Base-by-base conservation (phyloP, 2,888 invertebrate genomes). In the Penaeus monodon region DNA sequence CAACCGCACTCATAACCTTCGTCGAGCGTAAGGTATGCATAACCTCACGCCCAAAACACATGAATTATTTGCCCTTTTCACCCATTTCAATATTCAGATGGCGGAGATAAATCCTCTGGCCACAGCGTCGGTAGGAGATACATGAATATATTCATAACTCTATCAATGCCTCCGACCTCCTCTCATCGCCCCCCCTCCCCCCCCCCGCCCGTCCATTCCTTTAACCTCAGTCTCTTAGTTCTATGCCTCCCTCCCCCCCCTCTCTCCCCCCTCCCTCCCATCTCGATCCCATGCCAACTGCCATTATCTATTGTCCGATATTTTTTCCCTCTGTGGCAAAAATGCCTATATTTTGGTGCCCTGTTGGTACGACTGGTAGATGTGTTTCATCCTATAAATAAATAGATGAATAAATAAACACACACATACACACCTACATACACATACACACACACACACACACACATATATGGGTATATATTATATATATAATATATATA, bases 361-460 rank as follows among this genome's bases (percentile, higher is more conserved):
- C 27, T 70, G 70, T 70, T 29, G n/a, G 24, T 2, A 17, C 70
- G 22, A 14, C 2, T n/a, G n/a, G 70, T 68, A 68, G n/a, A 68
- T 68, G 29, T 68, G 29, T 68, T 66, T 22, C 10, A 66, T 66
- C 66, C 22, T 24, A 66, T 24, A 22, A 22, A 14, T 70, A 22
- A 24, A 17, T 70, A 1, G 3, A 24, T 24, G 29, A 8, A 70
- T 33, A 70, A 27, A 70, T 33, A 70, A 27, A 70, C n/a, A 70
- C 1, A 24, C 70, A 70, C n/a, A 24, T 33, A 70, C n/a, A 70
- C n/a, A 24, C n/a, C 14, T 14, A 24, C 70, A 24, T 33, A 24
- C 68, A 68, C 68, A 68, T 29, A 68, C 68, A 68, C 68, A 68
- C 68, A 68, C 68, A 68, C 68, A 68, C 68, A 68, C 17, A 27